Base-by-base conservation (phyloP, 1,140 invertebrate genomes). In the Drosophila obscura region DNA sequence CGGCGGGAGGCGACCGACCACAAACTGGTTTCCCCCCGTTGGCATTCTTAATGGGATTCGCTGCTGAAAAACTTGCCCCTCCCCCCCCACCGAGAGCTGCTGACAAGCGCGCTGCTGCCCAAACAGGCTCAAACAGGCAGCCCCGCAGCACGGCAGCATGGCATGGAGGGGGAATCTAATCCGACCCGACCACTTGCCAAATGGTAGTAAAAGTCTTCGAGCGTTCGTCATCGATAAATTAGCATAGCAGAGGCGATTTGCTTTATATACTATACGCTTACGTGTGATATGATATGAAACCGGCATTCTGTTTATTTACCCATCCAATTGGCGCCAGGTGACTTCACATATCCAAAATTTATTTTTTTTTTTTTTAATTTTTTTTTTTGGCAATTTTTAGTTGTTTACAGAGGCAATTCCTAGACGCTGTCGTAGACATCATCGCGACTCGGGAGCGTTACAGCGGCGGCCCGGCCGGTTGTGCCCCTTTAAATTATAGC, bases 271-370 rank as follows among this genome's bases (percentile, higher is more conserved):
- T 28, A 53, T 24, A 24, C 22, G 22, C 22, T 24, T 28, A 39
- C 11, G 35, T 39, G 3, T 31, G 31, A 31, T 31, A 60, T 31
- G 48, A 41, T 24, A 61, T 65, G 26, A 63, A 65, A 63, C 61
- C 65, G 61, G 71, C 35, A 39, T 39, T 79, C 46, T 79, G 66
- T 88, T 87, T 88, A 82, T 87, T 87, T 82, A 67, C 50, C 59
- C 66, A 68, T 72, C 31, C 60, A 88, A 87, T 85, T 85, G 83
- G 71, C 82, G 82, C 82, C 82, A 87, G 55, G 69, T 79, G 78
- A 87, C 59, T 78, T 73, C 69, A 85, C 76, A 66, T 68, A 64
- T 57, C 44, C 44, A 5, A 44, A 57, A 19, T 56, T 26, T 22
- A 28, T 19, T 31, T 15, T 1, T 66, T 31, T 7, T 35, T n/a